Percentiles rank a stretch among this genome's conserved stretches.
phyloP scores from a whole-genome alignment of 1,140 invertebrate genomes.

The Phenacoccus solenopsis region DNA sequence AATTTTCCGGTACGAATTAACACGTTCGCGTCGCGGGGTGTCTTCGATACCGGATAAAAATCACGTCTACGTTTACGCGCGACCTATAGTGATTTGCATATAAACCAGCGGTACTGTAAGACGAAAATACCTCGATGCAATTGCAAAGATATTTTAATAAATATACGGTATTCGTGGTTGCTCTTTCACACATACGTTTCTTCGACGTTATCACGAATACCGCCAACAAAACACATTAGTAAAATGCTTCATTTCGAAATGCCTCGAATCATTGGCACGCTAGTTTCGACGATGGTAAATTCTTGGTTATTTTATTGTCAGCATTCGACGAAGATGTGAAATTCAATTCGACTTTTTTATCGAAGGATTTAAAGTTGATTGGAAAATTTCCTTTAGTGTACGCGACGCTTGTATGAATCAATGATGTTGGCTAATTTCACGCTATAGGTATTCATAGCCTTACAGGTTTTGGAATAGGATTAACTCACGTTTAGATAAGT shows the following conservation, averaged over 20 bases:
- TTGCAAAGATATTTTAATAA: not conserved
- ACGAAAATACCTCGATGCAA: not conserved
- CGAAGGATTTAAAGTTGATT: not conserved
- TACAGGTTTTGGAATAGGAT: too few relatives aligned
- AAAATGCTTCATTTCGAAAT: constrained; percentile 3
- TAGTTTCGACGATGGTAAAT: not conserved
- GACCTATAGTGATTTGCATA: not conserved
- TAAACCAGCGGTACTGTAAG: too few relatives aligned
- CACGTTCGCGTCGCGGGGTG: not conserved
- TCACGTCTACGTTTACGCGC: not conserved
- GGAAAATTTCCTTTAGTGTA: not conserved
- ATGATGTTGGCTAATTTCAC: not conserved
- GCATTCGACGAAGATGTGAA: not conserved
- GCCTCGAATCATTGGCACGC: not conserved
- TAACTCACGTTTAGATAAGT: too few relatives aligned
- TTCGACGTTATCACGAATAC: not conserved
- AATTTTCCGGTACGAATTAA: not conserved
- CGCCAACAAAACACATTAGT: constrained; percentile 1
- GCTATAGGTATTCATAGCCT: too few relatives aligned
- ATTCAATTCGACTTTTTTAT: not conserved
- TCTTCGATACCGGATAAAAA: not conserved
- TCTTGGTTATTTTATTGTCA: not conserved
- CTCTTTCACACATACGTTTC: not conserved
- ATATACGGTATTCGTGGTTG: not conserved
- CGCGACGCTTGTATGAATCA: not conserved